Evolutionary conservation across 2,113 vertebrate species (phyloP).

Genomic region (Ammodytes dubius): DNA sequence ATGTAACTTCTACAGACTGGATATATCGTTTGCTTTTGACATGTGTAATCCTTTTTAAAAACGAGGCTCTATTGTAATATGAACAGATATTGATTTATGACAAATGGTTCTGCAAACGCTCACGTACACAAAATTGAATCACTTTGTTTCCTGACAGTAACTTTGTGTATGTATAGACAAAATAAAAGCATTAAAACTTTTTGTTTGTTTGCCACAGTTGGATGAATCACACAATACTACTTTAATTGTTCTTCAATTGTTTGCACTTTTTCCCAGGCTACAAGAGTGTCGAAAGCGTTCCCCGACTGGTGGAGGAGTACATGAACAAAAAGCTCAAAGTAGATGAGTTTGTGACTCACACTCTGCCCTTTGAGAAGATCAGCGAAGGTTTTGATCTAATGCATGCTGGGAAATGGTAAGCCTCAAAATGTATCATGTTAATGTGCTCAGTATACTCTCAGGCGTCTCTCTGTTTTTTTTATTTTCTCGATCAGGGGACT

Average conservation of each 20-base stretch:
- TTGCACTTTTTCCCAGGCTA: conserved; percentile 57
- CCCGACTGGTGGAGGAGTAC: conserved; percentile 88
- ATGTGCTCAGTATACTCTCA: background rate
- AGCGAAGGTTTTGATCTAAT: conserved; percentile 88
- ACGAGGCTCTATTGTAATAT: background rate
- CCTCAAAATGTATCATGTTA: conserved; percentile 9
- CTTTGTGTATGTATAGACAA: background rate
- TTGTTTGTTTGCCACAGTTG: background rate
- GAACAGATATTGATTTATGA: background rate
- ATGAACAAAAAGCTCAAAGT: conserved; percentile 88
- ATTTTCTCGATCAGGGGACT: background rate
- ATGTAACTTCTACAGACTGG: background rate
- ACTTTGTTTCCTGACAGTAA: background rate
- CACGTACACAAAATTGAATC: background rate
- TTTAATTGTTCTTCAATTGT: background rate
- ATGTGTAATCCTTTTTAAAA: background rate
- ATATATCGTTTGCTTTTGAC: background rate
- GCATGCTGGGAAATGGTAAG: conserved; percentile 85
- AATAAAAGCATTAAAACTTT: background rate
- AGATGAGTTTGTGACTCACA: conserved; percentile 90
- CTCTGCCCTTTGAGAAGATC: conserved; percentile 85
- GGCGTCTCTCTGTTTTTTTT: background rate
- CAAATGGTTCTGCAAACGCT: background rate
- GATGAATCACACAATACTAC: background rate
- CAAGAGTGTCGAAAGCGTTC: conserved; percentile 80